Evolutionary conservation across 2,113 vertebrate genomes (phyloP).

Genomic region (Lipophrys pholis): DNA sequence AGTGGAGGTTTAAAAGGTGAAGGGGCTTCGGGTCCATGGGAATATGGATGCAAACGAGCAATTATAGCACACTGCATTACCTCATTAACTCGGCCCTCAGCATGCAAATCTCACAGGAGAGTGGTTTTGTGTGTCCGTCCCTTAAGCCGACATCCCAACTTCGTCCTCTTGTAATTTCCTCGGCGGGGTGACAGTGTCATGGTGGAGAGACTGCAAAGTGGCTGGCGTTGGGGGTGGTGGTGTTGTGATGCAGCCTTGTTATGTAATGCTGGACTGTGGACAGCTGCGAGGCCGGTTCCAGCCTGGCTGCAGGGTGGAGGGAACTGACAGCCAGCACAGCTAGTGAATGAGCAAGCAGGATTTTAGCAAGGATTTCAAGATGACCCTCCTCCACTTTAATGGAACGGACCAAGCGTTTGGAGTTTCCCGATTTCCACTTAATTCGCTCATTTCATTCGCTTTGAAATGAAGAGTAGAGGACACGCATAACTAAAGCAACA

Average conservation of each 20-base stretch:
- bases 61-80: conserved; percentile 31
- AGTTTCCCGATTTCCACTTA: neutral
- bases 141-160: conserved; percentile 37
- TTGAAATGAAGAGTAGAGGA: too few species aligned
- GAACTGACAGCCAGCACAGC: conserved; percentile 35
- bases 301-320: conserved; percentile 53
- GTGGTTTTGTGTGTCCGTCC: conserved; percentile 17
- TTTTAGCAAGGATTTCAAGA: neutral
- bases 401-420: conserved; percentile 2
- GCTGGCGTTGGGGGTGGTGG: conserved; percentile 25
- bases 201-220: conserved; percentile 62
- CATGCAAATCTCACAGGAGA: conserved; percentile 18
- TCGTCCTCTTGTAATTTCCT: conserved; percentile 53
- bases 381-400: neutral
- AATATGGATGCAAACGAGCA: conserved; percentile 52
- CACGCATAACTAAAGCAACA: too few species aligned
- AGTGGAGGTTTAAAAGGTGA: conserved; percentile 35
- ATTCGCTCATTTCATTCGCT: too few species aligned
- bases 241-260: conserved; percentile 61
- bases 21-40: conserved; percentile 19
- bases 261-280: conserved; percentile 70
- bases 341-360: conserved; percentile 9
- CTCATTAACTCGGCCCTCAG: conserved; percentile 49
- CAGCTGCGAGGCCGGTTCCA: conserved; percentile 67
- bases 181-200: conserved; percentile 46